Conservation (phyloP, 2,797 vertebrate species). For the Cossypha caffra region DNA sequence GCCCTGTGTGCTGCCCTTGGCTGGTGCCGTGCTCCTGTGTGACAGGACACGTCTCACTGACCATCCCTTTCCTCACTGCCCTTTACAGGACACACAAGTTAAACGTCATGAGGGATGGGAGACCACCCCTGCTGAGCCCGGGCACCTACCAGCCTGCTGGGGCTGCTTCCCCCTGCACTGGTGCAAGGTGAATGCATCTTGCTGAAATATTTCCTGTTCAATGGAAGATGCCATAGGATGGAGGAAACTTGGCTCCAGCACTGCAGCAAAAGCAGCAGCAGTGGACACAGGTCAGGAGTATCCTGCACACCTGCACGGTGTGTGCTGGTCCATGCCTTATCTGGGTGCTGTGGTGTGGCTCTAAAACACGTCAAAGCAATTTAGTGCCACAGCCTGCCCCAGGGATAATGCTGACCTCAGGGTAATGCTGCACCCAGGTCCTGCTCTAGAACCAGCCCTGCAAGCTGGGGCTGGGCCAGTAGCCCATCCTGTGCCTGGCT, state of each 20-base stretch:
- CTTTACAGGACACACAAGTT: background rate
- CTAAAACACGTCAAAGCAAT: background rate
- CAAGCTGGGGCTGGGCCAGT: background rate
- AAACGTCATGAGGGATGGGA: background rate
- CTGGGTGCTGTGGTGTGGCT: background rate
- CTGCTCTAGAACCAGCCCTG: accelerated
- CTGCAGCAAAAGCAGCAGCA: background rate
- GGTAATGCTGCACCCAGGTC: background rate
- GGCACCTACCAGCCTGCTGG: background rate
- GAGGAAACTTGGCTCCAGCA: background rate
- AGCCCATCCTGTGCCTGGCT: background rate
- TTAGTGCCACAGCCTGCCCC: accelerated
- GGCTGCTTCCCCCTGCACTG: accelerated
- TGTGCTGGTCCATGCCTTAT: accelerated
- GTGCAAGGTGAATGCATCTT: accelerated
- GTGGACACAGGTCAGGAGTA: background rate
- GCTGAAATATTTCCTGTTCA: background rate
- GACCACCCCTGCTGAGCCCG: background rate
- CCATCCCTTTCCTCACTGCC: background rate
- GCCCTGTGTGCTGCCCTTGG: background rate
- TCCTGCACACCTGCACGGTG: accelerated
- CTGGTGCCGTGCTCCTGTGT: background rate
- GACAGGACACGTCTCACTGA: background rate
- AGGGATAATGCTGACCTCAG: no score
- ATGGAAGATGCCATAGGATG: background rate